Evolutionary conservation across 2,888 invertebrate species (phyloP).

Genomic region (Alviniconcha strummeri): DNA sequence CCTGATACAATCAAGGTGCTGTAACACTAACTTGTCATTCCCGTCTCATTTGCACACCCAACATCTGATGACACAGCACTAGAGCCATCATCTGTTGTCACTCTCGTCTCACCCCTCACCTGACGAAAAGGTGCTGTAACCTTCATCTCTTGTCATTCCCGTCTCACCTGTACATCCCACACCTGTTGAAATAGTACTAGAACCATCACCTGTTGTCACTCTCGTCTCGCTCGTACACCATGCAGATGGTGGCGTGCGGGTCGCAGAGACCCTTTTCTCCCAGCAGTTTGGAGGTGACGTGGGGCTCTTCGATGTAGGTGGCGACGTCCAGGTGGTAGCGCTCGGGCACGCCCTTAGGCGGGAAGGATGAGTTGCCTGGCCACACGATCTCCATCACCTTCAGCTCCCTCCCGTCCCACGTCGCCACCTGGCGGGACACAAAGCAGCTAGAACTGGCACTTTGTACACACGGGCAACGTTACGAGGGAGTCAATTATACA

Average conservation of each 20-base stretch:
- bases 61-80: no score
- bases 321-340: conserved; percentile 94
- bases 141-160: conserved; percentile 35
- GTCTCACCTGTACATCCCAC: conserved; percentile 48
- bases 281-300: conserved; percentile 92
- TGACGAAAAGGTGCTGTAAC: no score
- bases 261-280: conserved; percentile 63
- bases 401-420: conserved; percentile 87
- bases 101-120: no score
- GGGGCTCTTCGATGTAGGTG: conserved; percentile 96
- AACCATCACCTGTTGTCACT: conserved; percentile 34
- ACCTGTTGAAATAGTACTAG: conserved; percentile 44
- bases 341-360: conserved; percentile 97
- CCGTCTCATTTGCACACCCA: no score
- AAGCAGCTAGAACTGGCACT: no score
- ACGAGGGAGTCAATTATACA: no score
- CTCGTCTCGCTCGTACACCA: conserved; percentile 44
- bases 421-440: conserved; percentile 83
- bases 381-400: conserved; percentile 98
- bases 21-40: no score
- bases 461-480: no score
- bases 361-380: conserved; percentile 96
- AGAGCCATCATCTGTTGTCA: no score
- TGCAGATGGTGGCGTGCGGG: conserved; percentile 53
- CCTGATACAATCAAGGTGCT: conserved; percentile 31